Percentiles rank a stretch among this genome's conserved stretches.
These are phyloP conservation scores for Pseudococcus viburni DNA, from an alignment of 2,888 invertebrate species.

Conservation along the genomic window DNA sequence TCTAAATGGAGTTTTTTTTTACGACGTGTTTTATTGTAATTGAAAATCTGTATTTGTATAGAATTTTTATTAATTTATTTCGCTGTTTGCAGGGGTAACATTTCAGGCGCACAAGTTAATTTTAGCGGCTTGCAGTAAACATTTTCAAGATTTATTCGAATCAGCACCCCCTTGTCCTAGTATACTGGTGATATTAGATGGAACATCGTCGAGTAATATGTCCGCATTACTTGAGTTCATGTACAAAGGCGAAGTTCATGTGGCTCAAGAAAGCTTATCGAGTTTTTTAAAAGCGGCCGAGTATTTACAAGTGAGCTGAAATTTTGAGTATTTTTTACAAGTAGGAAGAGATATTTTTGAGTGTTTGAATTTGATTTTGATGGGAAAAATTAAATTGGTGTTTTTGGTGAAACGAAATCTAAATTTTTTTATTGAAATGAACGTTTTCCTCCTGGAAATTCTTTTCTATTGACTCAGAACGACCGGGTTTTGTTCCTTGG, in stretches of 20 bases:
- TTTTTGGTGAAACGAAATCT: too few relatives aligned
- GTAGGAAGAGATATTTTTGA: too few relatives aligned
- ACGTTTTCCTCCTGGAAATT: too few relatives aligned
- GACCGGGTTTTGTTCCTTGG: too few relatives aligned
- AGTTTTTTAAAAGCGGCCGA: conserved; percentile 93
- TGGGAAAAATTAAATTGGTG: too few relatives aligned
- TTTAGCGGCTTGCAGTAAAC: conserved; percentile 93
- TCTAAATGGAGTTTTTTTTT: not conserved
- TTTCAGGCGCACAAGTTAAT: conserved; percentile 93
- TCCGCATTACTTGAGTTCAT: conserved; percentile 91
- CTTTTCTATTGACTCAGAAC: too few relatives aligned
- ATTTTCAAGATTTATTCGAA: conserved; percentile 92
- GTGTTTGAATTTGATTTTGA: too few relatives aligned
- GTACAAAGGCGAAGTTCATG: conserved; percentile 95
- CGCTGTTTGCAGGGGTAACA: conserved; percentile 80
- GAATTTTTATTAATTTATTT: conserved; percentile 48
- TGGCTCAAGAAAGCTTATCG: conserved; percentile 91
- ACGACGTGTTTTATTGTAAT: not conserved
- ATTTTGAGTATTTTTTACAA: not conserved
- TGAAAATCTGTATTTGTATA: conserved; percentile 45
- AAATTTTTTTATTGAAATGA: too few relatives aligned
- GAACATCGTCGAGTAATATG: conserved; percentile 91
- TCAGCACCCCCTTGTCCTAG: conserved; percentile 86
- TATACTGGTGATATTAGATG: conserved; percentile 88
- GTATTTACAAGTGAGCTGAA: conserved; percentile 81